phyloP scores from a whole-genome alignment of 2,888 invertebrate genomes.

The Temnothorax ravouxi region DNA sequence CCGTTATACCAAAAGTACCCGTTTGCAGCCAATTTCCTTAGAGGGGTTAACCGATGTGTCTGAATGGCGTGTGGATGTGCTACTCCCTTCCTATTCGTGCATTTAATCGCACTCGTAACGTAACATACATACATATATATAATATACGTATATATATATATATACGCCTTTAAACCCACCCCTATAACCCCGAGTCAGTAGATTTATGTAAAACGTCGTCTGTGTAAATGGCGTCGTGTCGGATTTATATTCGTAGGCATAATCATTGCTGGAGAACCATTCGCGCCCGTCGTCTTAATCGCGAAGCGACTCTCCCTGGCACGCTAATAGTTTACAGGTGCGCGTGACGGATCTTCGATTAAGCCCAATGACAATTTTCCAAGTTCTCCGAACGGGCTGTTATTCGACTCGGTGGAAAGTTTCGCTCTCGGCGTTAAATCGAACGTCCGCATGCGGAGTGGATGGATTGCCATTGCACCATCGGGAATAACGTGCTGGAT shows the following conservation, averaged over 20 bases:
- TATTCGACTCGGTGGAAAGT: not conserved
- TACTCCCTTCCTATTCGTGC: slow-evolving; percentile 68
- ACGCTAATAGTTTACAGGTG: slow-evolving; percentile 10
- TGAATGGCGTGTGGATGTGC: slow-evolving; percentile 81
- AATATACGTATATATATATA: slow-evolving; percentile 24
- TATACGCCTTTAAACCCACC: slow-evolving; percentile 9
- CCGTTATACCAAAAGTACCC: slow-evolving; percentile 65
- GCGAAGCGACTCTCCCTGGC: not conserved
- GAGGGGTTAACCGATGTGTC: slow-evolving; percentile 71
- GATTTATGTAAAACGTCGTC: slow-evolving; percentile 32
- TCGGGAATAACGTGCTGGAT: not conserved
- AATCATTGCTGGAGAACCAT: slow-evolving; percentile 39
- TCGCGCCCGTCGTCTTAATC: slow-evolving; percentile 39
- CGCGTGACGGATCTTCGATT: slow-evolving; percentile 16
- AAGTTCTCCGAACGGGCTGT: not conserved
- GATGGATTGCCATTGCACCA: not conserved
- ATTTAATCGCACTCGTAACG: slow-evolving; percentile 68
- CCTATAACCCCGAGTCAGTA: slow-evolving; percentile 30
- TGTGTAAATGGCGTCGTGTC: slow-evolving; percentile 29
- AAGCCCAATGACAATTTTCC: slow-evolving; percentile 8
- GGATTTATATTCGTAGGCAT: slow-evolving; percentile 48
- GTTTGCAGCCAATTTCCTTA: slow-evolving; percentile 70
- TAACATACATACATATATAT: slow-evolving; percentile 33
- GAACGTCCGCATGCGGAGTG: not conserved
- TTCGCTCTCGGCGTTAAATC: not conserved